These are phyloP conservation scores for Brachypteracias leptosomus DNA, from an alignment of 2,113 vertebrate species.

Conservation along the genomic window DNA sequence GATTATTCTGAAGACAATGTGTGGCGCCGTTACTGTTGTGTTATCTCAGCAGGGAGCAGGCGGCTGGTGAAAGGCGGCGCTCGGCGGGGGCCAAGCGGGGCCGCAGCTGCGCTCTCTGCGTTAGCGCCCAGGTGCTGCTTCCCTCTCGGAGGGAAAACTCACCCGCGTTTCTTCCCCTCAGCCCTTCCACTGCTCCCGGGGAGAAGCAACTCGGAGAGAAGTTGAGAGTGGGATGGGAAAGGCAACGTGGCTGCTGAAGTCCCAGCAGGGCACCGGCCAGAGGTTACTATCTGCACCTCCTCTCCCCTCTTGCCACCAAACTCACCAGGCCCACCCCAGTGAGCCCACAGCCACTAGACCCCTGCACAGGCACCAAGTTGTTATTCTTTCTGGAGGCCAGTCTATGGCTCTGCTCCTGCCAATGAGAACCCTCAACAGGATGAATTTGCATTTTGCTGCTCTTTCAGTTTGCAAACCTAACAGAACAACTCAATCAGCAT, in stretches of 20 bases:
- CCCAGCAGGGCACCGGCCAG: background rate
- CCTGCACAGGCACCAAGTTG: background rate
- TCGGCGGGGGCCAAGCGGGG: background rate
- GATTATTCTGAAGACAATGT: background rate
- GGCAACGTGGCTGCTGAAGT: fast-evolving
- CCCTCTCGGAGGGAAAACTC: fast-evolving
- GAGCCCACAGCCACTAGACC: background rate
- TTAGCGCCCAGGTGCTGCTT: background rate
- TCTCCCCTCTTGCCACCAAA: fast-evolving
- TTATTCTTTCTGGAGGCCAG: fast-evolving
- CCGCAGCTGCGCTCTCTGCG: background rate
- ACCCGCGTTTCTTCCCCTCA: background rate
- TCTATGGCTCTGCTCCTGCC: background rate
- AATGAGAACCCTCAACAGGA: background rate
- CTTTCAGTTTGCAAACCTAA: background rate
- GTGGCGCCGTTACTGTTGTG: background rate
- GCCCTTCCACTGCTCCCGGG: fast-evolving
- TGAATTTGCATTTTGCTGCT: background rate
- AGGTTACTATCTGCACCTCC: background rate
- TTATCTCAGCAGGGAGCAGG: background rate
- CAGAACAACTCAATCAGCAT: background rate
- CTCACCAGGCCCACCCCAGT: fast-evolving
- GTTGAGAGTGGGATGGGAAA: background rate
- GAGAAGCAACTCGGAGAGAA: background rate
- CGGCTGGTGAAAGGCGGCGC: background rate